A percentile compares a stretch with the other conserved stretches of the same genome.
phyloP scores from a whole-genome alignment of 2,797 vertebrate genomes.

The Lindbergichthys nudifrons region DNA sequence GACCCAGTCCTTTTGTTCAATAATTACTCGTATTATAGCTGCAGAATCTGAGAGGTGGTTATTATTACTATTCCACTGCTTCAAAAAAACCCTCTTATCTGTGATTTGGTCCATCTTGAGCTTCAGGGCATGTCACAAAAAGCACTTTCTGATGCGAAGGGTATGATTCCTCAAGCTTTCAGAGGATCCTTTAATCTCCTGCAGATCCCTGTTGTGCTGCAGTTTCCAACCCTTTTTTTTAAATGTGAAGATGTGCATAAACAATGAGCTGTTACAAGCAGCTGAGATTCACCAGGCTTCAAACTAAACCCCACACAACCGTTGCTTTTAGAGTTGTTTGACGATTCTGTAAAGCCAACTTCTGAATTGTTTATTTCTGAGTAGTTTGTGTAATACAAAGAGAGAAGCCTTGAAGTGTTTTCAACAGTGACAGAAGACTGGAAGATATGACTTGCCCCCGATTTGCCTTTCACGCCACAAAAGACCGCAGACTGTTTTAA shows the following conservation, averaged over 20 bases:
- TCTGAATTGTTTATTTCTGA: slow-evolving; percentile 12
- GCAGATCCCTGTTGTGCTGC: background rate
- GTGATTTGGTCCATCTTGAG: slow-evolving; percentile 1
- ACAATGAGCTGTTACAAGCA: background rate
- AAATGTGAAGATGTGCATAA: slow-evolving; percentile 5
- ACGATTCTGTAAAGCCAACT: background rate
- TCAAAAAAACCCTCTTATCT: background rate
- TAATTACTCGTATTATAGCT: background rate
- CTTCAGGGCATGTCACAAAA: slow-evolving; percentile 7
- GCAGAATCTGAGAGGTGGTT: background rate
- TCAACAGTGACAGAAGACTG: slow-evolving; percentile 1
- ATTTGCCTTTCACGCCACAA: slow-evolving; percentile 22
- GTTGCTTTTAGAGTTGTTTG: background rate
- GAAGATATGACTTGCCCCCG: background rate
- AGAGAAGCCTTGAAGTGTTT: slow-evolving; percentile 4
- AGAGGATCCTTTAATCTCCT: slow-evolving; percentile 17
- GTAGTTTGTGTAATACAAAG: background rate
- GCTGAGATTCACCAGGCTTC: background rate
- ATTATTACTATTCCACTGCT: background rate
- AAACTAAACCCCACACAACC: background rate
- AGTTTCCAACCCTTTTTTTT: slow-evolving; percentile 14
- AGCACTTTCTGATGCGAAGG: background rate
- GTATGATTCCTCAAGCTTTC: background rate
- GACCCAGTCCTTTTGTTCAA: background rate
- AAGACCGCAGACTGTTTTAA: slow-evolving; percentile 20